Conservation (phyloP, 2,888 invertebrate species). For the Leucoptera coffeella region DNA sequence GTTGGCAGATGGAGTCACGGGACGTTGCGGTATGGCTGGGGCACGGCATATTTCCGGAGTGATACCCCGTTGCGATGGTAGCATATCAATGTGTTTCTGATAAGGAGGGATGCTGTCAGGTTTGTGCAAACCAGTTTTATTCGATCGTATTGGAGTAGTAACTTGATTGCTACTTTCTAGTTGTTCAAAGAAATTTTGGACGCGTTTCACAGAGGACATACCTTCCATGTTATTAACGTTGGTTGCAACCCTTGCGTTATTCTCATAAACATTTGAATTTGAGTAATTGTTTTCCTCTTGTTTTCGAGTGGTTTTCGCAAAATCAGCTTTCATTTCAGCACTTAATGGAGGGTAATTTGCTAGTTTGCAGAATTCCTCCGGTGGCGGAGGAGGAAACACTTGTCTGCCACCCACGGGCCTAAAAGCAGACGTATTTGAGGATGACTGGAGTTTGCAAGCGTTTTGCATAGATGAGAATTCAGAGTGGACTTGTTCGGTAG, state of each 20-base stretch:
- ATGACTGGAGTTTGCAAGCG: constrained; percentile 27
- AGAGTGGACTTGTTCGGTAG: constrained; percentile 17
- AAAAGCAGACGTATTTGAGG: constrained; percentile 35
- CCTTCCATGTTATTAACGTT: constrained; percentile 17
- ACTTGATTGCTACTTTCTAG: constrained; percentile 28
- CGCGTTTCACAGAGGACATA: constrained; percentile 27
- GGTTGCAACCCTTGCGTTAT: too few species aligned
- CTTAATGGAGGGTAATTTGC: constrained; percentile 28
- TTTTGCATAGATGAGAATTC: constrained; percentile 30
- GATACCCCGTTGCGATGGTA: constrained; percentile 52
- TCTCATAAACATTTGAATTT: not conserved
- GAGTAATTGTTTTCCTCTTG: not conserved
- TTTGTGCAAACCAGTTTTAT: constrained; percentile 55
- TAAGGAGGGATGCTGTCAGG: constrained; percentile 59
- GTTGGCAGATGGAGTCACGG: constrained; percentile 33
- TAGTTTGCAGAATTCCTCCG: constrained; percentile 23
- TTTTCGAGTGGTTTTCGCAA: constrained; percentile 16
- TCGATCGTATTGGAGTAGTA: constrained; percentile 22
- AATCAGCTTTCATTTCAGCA: constrained; percentile 26
- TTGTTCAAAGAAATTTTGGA: constrained; percentile 35
- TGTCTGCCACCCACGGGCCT: constrained; percentile 42
- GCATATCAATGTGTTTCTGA: constrained; percentile 56
- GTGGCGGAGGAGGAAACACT: constrained; percentile 27
- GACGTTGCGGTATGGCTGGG: constrained; percentile 29
- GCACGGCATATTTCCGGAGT: constrained; percentile 48